A percentile compares a stretch with the other conserved stretches of the same genome.
phyloP scores from a whole-genome alignment of 2,888 invertebrate species.

The Rhagonycha fulva region DNA sequence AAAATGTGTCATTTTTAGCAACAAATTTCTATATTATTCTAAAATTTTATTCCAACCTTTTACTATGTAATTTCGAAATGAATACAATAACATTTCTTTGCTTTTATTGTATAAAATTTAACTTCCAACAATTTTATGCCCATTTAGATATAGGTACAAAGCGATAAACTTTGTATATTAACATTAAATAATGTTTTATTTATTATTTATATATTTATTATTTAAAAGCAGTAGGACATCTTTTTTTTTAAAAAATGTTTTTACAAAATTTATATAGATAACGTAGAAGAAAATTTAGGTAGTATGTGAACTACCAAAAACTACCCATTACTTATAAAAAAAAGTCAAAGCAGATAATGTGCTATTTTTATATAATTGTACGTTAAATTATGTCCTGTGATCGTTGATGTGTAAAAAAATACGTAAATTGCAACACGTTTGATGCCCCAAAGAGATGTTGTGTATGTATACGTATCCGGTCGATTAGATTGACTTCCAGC shows the following conservation, averaged over 20 bases:
- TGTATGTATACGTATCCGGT: conserved; percentile 19
- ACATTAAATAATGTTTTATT: neutral
- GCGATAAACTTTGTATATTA: neutral
- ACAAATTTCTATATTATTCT: neutral
- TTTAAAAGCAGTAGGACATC: neutral
- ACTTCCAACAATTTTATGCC: neutral
- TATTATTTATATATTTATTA: neutral
- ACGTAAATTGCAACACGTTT: neutral
- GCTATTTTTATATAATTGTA: neutral
- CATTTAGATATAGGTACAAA: neutral
- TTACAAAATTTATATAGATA: too few relatives aligned
- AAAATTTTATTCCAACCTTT: neutral
- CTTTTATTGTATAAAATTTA: neutral
- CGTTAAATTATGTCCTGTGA: neutral
- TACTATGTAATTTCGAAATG: neutral
- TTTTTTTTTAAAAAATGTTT: neutral
- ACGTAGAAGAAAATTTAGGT: neutral
- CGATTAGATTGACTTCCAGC: conserved; percentile 21
- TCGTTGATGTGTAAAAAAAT: neutral
- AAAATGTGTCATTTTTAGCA: neutral
- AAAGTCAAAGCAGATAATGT: neutral
- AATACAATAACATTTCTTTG: neutral
- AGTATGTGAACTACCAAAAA: neutral
- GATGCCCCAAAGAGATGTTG: neutral
- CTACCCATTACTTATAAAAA: neutral